phyloP scores from a whole-genome alignment of 2,797 vertebrate genomes.

The Chloroceryle inda region DNA sequence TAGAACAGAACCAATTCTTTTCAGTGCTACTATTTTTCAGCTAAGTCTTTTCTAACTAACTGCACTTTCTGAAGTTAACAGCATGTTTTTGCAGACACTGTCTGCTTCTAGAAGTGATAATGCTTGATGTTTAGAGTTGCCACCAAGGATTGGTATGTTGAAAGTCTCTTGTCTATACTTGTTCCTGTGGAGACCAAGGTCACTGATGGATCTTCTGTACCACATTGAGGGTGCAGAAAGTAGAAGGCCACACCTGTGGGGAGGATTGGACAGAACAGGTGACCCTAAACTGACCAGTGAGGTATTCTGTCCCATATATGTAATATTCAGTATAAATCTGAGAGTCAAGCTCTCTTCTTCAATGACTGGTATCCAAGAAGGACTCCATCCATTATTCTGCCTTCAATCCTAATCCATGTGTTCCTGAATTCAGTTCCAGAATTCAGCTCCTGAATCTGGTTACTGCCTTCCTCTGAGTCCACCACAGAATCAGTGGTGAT shows the following conservation, averaged over 20 bases:
- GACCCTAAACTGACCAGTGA: neutral
- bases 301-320: neutral
- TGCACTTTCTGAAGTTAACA: neutral
- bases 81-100: neutral
- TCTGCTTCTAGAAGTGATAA: neutral
- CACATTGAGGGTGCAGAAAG: neutral
- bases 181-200: neutral
- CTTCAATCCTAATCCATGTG: neutral
- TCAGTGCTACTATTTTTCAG: neutral
- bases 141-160: neutral
- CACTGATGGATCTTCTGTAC: neutral
- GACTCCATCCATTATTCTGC: neutral
- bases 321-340: neutral
- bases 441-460: too few relatives aligned
- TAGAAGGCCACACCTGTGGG: neutral
- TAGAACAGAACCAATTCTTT: neutral
- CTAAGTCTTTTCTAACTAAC: neutral
- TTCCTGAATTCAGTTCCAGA: neutral
- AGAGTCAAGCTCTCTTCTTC: neutral
- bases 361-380: neutral
- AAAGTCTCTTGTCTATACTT: neutral
- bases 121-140: neutral
- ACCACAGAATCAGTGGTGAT: neutral
- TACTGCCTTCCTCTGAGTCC: neutral
- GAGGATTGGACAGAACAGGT: neutral